Percentiles rank a stretch among this genome's conserved stretches.
Conservation (phyloP, 2,888 invertebrate species). For the Apotomis turbidana region DNA sequence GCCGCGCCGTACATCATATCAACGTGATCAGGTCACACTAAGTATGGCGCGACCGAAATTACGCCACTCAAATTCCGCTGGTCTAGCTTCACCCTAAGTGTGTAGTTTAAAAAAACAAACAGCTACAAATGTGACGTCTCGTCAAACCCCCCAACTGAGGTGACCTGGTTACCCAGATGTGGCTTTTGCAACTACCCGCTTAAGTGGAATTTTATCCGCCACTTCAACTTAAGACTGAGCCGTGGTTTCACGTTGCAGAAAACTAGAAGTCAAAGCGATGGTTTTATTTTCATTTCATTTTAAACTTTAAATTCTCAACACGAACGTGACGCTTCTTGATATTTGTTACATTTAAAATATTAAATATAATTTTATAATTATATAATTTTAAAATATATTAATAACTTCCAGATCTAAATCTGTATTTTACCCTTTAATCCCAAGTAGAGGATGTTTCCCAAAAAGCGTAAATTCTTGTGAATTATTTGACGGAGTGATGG, state of each 20-base stretch:
- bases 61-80: no score
- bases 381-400: no score
- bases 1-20: no score
- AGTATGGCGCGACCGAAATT: no score
- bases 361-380: no score
- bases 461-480: no score
- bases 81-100: no score
- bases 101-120: neutral
- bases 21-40: no score
- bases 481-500: neutral
- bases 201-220: slow-evolving; percentile 24
- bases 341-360: neutral
- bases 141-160: slow-evolving; percentile 6
- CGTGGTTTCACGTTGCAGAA: slow-evolving; percentile 9
- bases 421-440: neutral
- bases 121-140: neutral
- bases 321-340: neutral
- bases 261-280: slow-evolving; percentile 8
- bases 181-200: neutral
- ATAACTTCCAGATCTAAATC: no score
- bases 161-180: slow-evolving; percentile 27
- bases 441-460: no score
- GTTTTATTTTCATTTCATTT: neutral
- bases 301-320: neutral
- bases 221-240: slow-evolving; percentile 7